Evolutionary conservation across 2,888 invertebrate genomes (phyloP).

Genomic region (Callimorpha dominula): DNA sequence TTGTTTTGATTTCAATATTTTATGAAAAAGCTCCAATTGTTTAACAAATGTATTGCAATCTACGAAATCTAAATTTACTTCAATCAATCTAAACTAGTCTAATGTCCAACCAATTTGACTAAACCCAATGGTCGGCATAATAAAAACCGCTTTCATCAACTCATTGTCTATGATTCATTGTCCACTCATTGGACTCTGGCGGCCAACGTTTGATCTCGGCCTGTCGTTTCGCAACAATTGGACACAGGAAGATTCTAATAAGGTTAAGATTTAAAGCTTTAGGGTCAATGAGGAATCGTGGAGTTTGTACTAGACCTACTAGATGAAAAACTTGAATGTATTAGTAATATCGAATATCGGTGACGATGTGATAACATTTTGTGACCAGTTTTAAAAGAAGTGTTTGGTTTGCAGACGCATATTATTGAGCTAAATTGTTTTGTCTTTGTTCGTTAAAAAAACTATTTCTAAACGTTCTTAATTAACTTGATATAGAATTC

Average conservation of each 20-base stretch:
- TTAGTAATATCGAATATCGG: neutral
- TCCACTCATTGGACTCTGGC: slow-evolving; percentile 66
- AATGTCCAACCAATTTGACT: slow-evolving; percentile 47
- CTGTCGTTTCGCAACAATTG: slow-evolving; percentile 74
- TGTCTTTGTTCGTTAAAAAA: neutral
- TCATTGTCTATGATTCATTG: slow-evolving; percentile 71
- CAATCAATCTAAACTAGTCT: slow-evolving; percentile 44
- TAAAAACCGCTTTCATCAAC: slow-evolving; percentile 71
- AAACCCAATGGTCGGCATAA: slow-evolving; percentile 56
- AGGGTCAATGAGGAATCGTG: slow-evolving; percentile 64
- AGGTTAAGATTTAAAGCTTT: slow-evolving; percentile 79
- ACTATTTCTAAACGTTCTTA: too few relatives aligned
- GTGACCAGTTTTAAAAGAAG: neutral
- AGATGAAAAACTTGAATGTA: neutral
- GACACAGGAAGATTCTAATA: slow-evolving; percentile 81
- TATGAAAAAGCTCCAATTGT: slow-evolving; percentile 10
- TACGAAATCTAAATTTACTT: slow-evolving; percentile 34
- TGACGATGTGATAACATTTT: neutral
- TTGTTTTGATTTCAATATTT: slow-evolving; percentile 1
- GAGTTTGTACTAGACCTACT: slow-evolving; percentile 34
- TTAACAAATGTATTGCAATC: slow-evolving; percentile 21
- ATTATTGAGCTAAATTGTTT: neutral
- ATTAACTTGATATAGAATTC: too few relatives aligned
- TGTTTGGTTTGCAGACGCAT: neutral
- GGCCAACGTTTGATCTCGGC: slow-evolving; percentile 63